Conservation (phyloP, 2,113 vertebrate genomes). For the Reinhardtius hippoglossoides region DNA sequence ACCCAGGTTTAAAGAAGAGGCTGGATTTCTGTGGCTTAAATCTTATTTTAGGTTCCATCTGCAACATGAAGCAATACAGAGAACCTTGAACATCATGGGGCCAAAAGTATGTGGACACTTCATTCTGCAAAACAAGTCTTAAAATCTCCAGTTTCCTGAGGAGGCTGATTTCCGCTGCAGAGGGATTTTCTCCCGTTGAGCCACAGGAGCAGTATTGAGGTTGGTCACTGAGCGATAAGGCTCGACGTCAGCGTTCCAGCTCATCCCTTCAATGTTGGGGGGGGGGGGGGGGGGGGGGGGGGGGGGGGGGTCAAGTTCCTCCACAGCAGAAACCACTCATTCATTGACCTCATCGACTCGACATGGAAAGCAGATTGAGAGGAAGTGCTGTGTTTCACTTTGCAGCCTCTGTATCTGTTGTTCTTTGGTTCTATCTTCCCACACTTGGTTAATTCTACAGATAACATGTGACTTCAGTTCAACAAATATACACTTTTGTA, state of each 20-base stretch:
- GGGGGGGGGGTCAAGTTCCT: not conserved
- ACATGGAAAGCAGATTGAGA: too few relatives aligned
- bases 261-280: conserved; percentile 11
- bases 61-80: not conserved
- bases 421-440: too few relatives aligned
- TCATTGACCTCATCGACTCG: not conserved
- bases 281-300: not conserved
- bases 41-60: not conserved
- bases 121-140: too few relatives aligned
- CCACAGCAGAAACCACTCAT: not conserved
- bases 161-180: conserved; percentile 10
- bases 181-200: conserved; percentile 28
- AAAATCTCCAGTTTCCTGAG: not conserved
- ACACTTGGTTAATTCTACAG: too few relatives aligned
- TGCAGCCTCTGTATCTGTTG: too few relatives aligned
- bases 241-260: not conserved
- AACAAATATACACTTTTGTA: too few relatives aligned
- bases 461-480: too few relatives aligned
- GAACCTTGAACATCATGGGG: not conserved
- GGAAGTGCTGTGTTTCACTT: too few relatives aligned
- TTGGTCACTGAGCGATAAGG: conserved; percentile 2
- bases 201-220: conserved; percentile 9
- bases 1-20: not conserved
- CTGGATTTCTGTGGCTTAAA: conserved; percentile 23
- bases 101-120: not conserved